Evolutionary conservation across 2,113 vertebrate species (phyloP), one percentile per base, ranked within the genome.

Genomic region (Vimba vimba): DNA sequence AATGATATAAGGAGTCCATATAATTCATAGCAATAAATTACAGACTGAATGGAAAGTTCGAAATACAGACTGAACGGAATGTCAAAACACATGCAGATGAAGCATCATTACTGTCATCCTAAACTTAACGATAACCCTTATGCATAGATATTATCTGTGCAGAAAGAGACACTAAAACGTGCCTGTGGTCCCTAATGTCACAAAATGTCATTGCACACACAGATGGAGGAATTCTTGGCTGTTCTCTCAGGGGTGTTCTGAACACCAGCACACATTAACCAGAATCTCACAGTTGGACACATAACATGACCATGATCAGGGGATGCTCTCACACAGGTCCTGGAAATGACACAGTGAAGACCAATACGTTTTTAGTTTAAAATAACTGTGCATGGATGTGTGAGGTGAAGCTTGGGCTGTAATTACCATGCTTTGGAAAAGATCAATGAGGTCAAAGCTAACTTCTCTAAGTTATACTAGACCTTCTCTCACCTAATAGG

Each of bases 391-490:
- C 62, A 52, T 82, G 64, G 82, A 52, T 64, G 64, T 79, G 85
- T 81, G 82, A 84, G 59, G 84, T 77, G 85, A 83, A 84, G 84
- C 79, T 85, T 55, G 52, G 64, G 69, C 77, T 78, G 76, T 82
- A 85, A 88, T 83, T 86, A 79, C n/a, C 17, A 6, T 75, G 69
- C 73, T 86, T 83, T 86, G 84, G 47, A 84, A 82, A 84, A 79
- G 66, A 86, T 75, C 74, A 83, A 47, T 64, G 66, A 47, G 33
- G 62, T 62, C 50, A 83, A 52, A 71, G 66, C 52, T 83, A 75
- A 79, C 30, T 62, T 23, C 43, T 62, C 74, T 80, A 43, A 84
- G 79, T 82, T 76, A 82, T 57, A 2, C 57, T 68, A 64, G 57
- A 36, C 66, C 36, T 85, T 86, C n/a, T 79, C 27, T 82, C 13